These are phyloP conservation scores for Pandemis heparana DNA, from an alignment of 2,888 invertebrate genomes.

Conservation along the genomic window DNA sequence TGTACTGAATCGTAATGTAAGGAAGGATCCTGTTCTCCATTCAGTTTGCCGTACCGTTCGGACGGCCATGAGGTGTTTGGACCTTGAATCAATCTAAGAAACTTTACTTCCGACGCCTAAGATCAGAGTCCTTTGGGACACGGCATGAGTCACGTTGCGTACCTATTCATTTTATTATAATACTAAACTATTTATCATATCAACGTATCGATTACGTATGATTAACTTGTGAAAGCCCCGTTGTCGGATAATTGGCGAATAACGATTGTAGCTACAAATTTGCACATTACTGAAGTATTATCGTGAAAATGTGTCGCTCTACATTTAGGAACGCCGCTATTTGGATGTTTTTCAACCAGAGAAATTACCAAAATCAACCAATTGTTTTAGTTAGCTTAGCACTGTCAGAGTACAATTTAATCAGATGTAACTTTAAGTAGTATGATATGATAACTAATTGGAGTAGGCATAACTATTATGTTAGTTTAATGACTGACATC, in stretches of 20 bases:
- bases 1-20: background rate
- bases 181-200: background rate
- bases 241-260: background rate
- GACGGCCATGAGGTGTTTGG: background rate
- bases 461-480: background rate
- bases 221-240: background rate
- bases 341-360: too few relatives aligned
- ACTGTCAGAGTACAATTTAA: background rate
- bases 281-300: background rate
- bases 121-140: background rate
- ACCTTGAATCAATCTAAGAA: conserved; percentile 4
- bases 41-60: background rate
- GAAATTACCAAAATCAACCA: too few relatives aligned
- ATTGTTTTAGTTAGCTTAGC: too few relatives aligned
- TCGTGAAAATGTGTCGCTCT: too few relatives aligned
- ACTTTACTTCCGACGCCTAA: background rate
- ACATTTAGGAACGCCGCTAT: too few relatives aligned
- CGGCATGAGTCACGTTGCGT: background rate
- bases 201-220: background rate
- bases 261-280: background rate
- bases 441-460: background rate
- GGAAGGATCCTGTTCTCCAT: background rate
- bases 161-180: background rate
- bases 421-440: background rate
- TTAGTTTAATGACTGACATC: background rate